Conservation (phyloP, 1,140 invertebrate species). For the Procambarus clarkii region DNA sequence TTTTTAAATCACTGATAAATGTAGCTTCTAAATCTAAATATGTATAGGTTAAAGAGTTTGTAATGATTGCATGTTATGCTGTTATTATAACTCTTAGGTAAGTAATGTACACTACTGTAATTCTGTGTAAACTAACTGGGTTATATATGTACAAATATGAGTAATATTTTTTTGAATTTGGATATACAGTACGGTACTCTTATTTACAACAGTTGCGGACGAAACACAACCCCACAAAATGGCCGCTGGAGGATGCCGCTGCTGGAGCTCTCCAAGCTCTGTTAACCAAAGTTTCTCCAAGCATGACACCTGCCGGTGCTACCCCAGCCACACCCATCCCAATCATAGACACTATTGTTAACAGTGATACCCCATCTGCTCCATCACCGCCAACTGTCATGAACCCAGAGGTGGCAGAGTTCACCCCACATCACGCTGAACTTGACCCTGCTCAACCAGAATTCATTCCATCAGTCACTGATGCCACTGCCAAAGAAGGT, state of each 20-base stretch:
- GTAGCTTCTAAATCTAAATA: too few relatives aligned
- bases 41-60: too few relatives aligned
- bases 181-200: too few relatives aligned
- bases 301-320: constrained; percentile 72
- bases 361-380: background rate
- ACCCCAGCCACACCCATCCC: background rate
- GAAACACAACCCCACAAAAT: constrained; percentile 86
- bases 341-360: background rate
- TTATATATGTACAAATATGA: too few relatives aligned
- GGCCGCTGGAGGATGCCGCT: constrained; percentile 82
- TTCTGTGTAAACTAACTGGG: too few relatives aligned
- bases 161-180: too few relatives aligned
- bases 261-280: constrained; percentile 65
- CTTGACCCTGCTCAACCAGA: constrained; percentile 53
- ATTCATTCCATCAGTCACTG: constrained; percentile 22
- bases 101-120: too few relatives aligned
- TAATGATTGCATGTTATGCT: too few relatives aligned
- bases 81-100: too few relatives aligned
- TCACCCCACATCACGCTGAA: constrained; percentile 32
- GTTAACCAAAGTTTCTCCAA: constrained; percentile 45
- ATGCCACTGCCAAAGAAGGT: background rate
- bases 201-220: constrained; percentile 83
- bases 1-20: too few relatives aligned
- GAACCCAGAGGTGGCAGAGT: constrained; percentile 66
- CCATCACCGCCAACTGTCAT: constrained; percentile 21